These are phyloP conservation scores for Otis tarda DNA, from an alignment of 2,113 vertebrate genomes.

Conservation along the genomic window DNA sequence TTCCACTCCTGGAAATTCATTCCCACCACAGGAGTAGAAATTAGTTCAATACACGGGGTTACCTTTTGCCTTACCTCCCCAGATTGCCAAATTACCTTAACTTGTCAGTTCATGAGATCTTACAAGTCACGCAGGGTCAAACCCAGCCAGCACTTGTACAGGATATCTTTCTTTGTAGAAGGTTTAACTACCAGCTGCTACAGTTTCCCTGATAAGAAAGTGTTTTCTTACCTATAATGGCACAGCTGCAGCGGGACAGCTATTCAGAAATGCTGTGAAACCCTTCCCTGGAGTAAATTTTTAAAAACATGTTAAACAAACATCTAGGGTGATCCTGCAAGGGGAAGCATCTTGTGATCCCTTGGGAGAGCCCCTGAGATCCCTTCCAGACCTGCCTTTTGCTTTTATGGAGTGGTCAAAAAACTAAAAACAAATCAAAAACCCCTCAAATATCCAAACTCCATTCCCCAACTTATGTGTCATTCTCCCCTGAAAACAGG, in stretches of 20 bases:
- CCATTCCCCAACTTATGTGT: background rate
- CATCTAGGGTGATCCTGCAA: background rate
- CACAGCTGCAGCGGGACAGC: fast-evolving
- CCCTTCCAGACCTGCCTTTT: background rate
- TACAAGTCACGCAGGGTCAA: background rate
- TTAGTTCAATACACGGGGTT: background rate
- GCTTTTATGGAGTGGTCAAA: background rate
- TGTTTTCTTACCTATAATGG: constrained; percentile 26
- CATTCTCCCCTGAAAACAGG: background rate
- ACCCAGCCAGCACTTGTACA: background rate
- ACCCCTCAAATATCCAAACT: background rate
- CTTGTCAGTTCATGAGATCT: background rate
- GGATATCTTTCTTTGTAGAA: background rate
- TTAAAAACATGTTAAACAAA: background rate
- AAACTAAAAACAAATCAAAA: background rate
- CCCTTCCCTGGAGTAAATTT: background rate
- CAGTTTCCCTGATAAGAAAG: constrained; percentile 28
- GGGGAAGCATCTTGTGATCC: background rate
- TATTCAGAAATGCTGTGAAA: background rate
- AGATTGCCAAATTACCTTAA: background rate
- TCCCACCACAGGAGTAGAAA: background rate
- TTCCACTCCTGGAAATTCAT: background rate
- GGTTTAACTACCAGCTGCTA: constrained; percentile 1
- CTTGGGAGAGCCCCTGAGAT: background rate
- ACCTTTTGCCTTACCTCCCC: background rate